Evolutionary conservation across 2,888 invertebrate genomes (phyloP).

Genomic region (Parelbella ahira): DNA sequence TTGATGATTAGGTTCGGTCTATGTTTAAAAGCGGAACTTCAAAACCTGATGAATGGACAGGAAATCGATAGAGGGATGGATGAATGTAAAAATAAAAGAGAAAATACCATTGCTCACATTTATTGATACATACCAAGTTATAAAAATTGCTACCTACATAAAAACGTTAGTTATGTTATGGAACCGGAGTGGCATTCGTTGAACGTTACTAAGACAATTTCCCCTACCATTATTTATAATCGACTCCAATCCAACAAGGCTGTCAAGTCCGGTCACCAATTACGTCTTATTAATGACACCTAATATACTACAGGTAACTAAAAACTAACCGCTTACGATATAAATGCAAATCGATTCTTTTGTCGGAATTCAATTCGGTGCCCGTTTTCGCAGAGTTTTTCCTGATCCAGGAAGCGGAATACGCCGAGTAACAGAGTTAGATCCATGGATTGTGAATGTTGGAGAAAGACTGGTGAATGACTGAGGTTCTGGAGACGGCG

Average conservation of each 20-base stretch:
- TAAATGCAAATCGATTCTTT: conserved; percentile 40
- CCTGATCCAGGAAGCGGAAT: conserved; percentile 17
- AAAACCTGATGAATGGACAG: no score
- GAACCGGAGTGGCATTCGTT: conserved; percentile 37
- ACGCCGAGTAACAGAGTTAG: conserved; percentile 33
- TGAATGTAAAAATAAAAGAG: no score
- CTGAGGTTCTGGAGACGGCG: conserved; percentile 53
- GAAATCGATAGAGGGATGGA: no score
- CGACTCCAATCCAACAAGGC: conserved; percentile 41
- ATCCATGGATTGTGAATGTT: conserved; percentile 47
- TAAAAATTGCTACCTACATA: conserved; percentile 27
- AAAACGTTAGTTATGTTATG: conserved; percentile 37
- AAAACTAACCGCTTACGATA: conserved; percentile 26
- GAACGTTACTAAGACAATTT: conserved; percentile 41
- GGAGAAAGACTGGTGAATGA: conserved; percentile 54
- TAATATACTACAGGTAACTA: conserved; percentile 41
- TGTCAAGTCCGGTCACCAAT: conserved; percentile 44
- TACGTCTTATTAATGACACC: conserved; percentile 44
- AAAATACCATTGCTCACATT: conserved; percentile 37
- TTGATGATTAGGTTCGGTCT: no score
- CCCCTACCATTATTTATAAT: conserved; percentile 41
- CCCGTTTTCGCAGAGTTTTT: conserved; percentile 33
- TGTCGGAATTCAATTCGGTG: conserved; percentile 34
- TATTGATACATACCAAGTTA: conserved; percentile 38
- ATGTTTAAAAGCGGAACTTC: no score